Evolutionary conservation across 2,888 invertebrate genomes (phyloP).

Genomic region (Mythimna lalbum): DNA sequence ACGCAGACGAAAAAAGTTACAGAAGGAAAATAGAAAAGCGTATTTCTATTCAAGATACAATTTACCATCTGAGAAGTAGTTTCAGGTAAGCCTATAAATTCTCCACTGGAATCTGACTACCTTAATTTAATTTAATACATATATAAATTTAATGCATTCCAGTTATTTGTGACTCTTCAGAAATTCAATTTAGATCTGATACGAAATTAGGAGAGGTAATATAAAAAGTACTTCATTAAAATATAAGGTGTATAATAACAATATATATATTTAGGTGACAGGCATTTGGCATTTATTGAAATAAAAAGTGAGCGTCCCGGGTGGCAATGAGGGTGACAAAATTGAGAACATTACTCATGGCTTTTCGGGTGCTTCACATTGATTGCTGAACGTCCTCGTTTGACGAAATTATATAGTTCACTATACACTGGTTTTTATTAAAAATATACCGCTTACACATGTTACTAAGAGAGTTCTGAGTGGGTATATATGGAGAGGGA

Average conservation of each 20-base stretch:
- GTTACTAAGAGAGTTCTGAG: too few species aligned
- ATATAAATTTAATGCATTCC: background rate
- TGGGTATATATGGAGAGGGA: too few species aligned
- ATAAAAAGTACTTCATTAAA: slow-evolving; percentile 59
- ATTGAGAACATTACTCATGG: slow-evolving; percentile 75
- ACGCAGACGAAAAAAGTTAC: background rate
- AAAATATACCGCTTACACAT: background rate
- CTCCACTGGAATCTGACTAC: background rate
- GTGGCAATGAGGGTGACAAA: slow-evolving; percentile 71
- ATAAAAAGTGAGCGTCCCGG: slow-evolving; percentile 69
- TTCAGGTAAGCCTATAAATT: slow-evolving; percentile 11
- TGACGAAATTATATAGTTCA: slow-evolving; percentile 55
- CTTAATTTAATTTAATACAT: slow-evolving; percentile 8
- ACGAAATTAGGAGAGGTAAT: slow-evolving; percentile 38
- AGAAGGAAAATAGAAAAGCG: background rate
- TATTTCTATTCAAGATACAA: slow-evolving; percentile 12
- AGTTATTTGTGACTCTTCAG: slow-evolving; percentile 10
- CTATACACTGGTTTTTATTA: slow-evolving; percentile 26
- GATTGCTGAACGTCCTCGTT: slow-evolving; percentile 64
- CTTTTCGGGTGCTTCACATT: slow-evolving; percentile 66
- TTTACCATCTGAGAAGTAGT: background rate
- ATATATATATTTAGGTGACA: slow-evolving; percentile 59
- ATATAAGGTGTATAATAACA: slow-evolving; percentile 56
- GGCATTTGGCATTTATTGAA: slow-evolving; percentile 67
- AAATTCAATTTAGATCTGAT: slow-evolving; percentile 25